Percentiles rank a stretch among this genome's conserved stretches.
Conservation (phyloP, 2,797 vertebrate species). For the Chelonia mydas region DNA sequence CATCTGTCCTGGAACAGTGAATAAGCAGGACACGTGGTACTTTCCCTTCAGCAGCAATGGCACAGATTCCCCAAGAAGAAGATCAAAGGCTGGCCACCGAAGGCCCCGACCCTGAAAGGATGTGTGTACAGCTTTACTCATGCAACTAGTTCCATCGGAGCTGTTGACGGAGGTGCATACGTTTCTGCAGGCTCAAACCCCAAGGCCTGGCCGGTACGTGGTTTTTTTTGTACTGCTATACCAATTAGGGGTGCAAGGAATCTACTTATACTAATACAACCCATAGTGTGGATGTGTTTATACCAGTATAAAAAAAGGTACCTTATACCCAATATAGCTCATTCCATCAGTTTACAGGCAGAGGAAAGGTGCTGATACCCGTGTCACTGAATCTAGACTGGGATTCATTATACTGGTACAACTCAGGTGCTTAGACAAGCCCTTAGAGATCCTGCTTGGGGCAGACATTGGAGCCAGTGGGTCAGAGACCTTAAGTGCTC, state of each 20-base stretch:
- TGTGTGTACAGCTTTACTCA: neutral
- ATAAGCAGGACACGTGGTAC: too few species aligned
- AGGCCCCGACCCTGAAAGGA: neutral
- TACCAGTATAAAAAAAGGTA: neutral
- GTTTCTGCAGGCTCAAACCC: neutral
- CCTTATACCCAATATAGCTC: neutral
- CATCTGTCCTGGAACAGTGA: too few species aligned
- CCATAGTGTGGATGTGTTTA: neutral
- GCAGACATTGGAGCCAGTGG: neutral
- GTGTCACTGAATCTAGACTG: neutral
- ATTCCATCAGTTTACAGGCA: neutral
- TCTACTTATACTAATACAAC: neutral
- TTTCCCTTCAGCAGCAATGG: neutral
- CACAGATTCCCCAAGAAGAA: neutral
- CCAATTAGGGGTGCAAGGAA: neutral
- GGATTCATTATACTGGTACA: neutral
- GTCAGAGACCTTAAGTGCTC: neutral
- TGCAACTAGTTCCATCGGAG: neutral
- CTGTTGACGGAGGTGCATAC: neutral
- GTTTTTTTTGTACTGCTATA: neutral
- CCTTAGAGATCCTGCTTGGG: neutral
- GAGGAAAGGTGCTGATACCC: neutral
- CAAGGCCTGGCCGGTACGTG: neutral
- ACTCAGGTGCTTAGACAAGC: neutral
- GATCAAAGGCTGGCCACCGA: neutral